Conservation (phyloP, 1,140 invertebrate species). For the Apis laboriosa region DNA sequence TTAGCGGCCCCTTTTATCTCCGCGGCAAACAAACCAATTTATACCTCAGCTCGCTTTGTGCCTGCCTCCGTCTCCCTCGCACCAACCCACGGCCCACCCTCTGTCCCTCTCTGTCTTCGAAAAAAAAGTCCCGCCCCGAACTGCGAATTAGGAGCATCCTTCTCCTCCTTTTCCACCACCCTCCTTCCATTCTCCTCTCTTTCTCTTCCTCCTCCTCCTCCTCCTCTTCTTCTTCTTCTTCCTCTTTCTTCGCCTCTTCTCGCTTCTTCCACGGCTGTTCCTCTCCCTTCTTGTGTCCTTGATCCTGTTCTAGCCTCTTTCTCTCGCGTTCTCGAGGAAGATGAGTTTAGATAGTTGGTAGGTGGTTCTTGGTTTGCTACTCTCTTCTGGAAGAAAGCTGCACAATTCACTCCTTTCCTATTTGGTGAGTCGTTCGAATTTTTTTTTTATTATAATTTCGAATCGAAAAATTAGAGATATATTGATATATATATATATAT, state of each 20-base stretch:
- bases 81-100: neutral
- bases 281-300: neutral
- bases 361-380: neutral
- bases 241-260: neutral
- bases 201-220: neutral
- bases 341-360: neutral
- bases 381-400: no score
- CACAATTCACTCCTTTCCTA: no score
- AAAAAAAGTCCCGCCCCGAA: slow-evolving; percentile 44
- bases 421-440: no score
- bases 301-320: slow-evolving; percentile 29
- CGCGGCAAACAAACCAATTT: slow-evolving; percentile 82
- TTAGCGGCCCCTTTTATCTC: slow-evolving; percentile 82
- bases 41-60: slow-evolving; percentile 80
- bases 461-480: no score
- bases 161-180: slow-evolving; percentile 50
- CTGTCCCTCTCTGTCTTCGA: neutral
- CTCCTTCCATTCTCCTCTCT: neutral
- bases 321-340: slow-evolving; percentile 20
- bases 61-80: slow-evolving; percentile 47
- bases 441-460: no score
- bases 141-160: slow-evolving; percentile 51
- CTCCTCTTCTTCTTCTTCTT: neutral
- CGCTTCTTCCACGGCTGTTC: slow-evolving; percentile 2
- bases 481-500: no score